These are phyloP conservation scores for Odontesthes bonariensis DNA, from an alignment of 2,113 vertebrate genomes.

Conservation along the genomic window DNA sequence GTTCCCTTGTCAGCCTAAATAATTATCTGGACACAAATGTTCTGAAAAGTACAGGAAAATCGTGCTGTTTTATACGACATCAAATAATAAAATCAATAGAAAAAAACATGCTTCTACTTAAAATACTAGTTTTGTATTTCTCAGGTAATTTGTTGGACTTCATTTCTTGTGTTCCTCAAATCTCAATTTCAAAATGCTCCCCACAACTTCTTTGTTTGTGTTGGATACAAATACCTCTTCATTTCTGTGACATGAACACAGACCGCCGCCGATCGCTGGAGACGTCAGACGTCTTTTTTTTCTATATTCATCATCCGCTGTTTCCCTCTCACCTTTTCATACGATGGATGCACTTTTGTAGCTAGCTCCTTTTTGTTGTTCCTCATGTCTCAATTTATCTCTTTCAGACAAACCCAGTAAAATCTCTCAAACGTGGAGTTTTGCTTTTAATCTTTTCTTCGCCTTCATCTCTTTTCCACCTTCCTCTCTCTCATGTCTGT, in stretches of 20 bases:
- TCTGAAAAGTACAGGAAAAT: no score
- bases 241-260: background rate
- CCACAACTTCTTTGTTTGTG: conserved; percentile 2
- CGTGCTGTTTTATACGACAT: no score
- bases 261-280: conserved; percentile 7
- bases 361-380: background rate
- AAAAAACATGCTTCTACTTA: no score
- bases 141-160: no score
- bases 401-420: background rate
- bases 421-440: background rate
- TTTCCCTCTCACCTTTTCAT: conserved; percentile 14
- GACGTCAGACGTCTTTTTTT: conserved; percentile 9
- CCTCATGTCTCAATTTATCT: conserved; percentile 38
- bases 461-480: background rate
- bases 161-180: background rate
- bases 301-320: conserved; percentile 7
- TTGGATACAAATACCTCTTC: conserved; percentile 17
- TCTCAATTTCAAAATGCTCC: background rate
- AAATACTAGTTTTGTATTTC: no score
- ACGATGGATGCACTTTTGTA: conserved; percentile 5
- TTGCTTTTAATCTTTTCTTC: background rate
- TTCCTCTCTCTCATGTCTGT: conserved; percentile 4
- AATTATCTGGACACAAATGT: no score
- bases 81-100: no score
- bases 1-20: no score